Evolutionary conservation across 2,888 invertebrate genomes (phyloP), one percentile per base, ranked within the genome.

Genomic region (Chymomyza amoena): DNA sequence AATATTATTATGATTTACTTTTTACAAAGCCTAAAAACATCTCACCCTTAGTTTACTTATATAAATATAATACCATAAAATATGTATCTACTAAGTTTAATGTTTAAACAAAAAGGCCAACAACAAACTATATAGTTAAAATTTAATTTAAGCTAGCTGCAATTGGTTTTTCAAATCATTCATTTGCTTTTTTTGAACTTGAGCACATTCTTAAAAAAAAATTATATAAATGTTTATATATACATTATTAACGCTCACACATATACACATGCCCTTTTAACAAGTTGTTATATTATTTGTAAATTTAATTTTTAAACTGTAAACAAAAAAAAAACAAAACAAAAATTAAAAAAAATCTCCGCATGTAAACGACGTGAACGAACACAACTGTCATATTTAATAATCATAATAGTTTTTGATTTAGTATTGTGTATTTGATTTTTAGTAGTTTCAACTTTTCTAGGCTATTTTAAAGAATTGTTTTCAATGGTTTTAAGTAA

Each of bases 401-500:
- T 87, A 84, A 66, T 6, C 39, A 45, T 13, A 25, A 18, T 28
- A 57, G 20, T 57, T 57, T 56, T 28, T 18, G 28, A 20, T 57
- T 57, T 20, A 68, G 82, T 85, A 81, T 79, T 45, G 81, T 73
- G 74, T 70, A 45, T 80, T 84, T 84, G 76, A 72, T 79, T 81
- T 81, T 70, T 79, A 73, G 87, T 84, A 84, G 87, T 84, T 86
- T 78, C 85, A 87, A 73, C 85, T 80, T 57, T 84, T 83, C 78
- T 84, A 84, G 83, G 87, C 83, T 84, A 87, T 84, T 84, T 84
- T 80, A 73, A 82, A 52, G 69, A 84, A 84, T 87, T 84, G 87
- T 84, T 84, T 80, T 87, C 77, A 74, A 84, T 84, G 85, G 87
- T 84, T 84, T 84, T 80, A 69, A 79, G 76, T 72, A 78, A 87